A percentile compares a stretch with the other conserved stretches of the same genome.
These are phyloP conservation scores for Cercopithecus mona DNA, from an alignment of 2,113 vertebrate species.

Conservation along the genomic window DNA sequence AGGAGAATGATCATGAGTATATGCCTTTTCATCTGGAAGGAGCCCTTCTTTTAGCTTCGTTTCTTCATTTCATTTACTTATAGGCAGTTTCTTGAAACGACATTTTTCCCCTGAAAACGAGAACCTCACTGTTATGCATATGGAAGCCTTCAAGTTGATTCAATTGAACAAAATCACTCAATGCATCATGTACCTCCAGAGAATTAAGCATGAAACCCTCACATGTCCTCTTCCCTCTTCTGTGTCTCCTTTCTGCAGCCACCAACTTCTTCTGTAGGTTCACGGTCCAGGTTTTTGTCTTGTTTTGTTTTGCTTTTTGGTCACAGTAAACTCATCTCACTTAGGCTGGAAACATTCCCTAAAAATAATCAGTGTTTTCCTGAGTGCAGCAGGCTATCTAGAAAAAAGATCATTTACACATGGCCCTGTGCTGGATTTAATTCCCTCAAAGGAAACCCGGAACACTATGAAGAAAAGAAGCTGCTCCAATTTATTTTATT, in stretches of 20 bases:
- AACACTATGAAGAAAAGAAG: background rate
- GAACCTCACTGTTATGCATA: background rate
- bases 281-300: background rate
- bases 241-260: background rate
- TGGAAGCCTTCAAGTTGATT: background rate
- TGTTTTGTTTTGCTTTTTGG: background rate
- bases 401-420: background rate
- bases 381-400: background rate
- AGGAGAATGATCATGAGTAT: background rate
- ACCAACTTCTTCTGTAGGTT: background rate
- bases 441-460: background rate
- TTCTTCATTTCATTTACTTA: background rate
- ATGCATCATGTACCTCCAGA: background rate
- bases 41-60: background rate
- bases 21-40: background rate
- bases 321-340: background rate
- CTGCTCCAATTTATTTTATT: background rate
- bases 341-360: background rate
- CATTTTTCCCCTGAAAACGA: background rate
- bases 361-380: slow-evolving; percentile 14
- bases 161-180: background rate
- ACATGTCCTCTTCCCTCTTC: background rate
- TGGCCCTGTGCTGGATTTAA: background rate
- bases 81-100: background rate
- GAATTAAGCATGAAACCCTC: background rate